A percentile compares a stretch with the other conserved stretches of the same genome.
Conservation (phyloP, 2,888 invertebrate species). For the Tanypteryx hageni region DNA sequence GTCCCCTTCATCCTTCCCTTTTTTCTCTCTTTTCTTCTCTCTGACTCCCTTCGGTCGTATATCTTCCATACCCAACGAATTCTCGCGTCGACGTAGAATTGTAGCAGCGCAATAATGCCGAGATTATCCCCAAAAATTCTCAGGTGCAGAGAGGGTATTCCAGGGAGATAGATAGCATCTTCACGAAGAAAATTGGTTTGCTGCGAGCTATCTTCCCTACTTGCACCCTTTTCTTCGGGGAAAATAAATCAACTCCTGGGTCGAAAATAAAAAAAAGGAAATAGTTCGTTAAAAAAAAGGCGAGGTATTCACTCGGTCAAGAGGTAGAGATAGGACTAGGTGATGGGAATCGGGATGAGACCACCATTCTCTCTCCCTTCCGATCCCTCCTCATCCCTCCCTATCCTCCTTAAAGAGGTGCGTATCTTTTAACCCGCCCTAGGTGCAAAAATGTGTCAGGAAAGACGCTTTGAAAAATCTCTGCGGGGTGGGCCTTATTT, state of each 20-base stretch:
- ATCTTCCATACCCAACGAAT: neutral
- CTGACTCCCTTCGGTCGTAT: neutral
- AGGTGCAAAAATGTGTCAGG: neutral
- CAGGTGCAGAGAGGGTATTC: neutral
- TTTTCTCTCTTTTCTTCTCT: neutral
- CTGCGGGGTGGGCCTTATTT: neutral
- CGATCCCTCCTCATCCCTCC: neutral
- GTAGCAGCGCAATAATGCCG: neutral
- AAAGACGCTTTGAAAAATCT: neutral
- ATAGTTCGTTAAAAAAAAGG: neutral
- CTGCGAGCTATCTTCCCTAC: neutral
- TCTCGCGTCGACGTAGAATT: neutral
- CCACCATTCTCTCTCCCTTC: neutral
- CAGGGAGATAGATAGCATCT: neutral
- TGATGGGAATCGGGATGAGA: no score
- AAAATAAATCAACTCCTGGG: neutral
- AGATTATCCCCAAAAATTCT: neutral
- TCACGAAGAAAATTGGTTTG: slow-evolving; percentile 5
- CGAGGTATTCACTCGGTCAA: no score
- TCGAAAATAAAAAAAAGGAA: neutral
- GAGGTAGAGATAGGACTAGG: no score
- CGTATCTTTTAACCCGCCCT: neutral
- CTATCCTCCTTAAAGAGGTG: neutral
- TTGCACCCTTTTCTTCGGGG: neutral
- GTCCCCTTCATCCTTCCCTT: neutral